Conservation (phyloP, 2,113 vertebrate genomes). For the Dascyllus trimaculatus region DNA sequence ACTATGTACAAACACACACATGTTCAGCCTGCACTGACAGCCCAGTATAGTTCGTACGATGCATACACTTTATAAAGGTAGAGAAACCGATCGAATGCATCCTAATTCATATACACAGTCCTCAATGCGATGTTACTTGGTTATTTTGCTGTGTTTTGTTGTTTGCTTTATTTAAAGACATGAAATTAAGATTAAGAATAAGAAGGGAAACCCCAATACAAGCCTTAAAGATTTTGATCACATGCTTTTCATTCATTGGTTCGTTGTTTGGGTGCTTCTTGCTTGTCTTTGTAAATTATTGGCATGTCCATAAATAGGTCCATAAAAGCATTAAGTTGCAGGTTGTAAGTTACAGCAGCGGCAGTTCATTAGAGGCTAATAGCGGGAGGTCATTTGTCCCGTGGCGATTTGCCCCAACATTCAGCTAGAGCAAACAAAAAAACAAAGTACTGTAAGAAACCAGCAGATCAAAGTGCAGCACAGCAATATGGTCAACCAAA, state of each 20-base stretch:
- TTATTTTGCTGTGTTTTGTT: not conserved
- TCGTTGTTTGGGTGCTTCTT: too few relatives aligned
- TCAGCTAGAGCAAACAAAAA: not conserved
- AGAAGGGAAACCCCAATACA: too few relatives aligned
- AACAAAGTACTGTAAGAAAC: too few relatives aligned
- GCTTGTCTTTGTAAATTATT: too few relatives aligned
- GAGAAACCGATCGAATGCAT: conserved; percentile 8
- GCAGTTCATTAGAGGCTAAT: not conserved
- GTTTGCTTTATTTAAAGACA: too few relatives aligned
- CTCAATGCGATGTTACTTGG: not conserved
- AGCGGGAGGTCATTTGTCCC: not conserved
- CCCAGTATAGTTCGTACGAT: not conserved
- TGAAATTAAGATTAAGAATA: too few relatives aligned
- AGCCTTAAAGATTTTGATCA: too few relatives aligned
- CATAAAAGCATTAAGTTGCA: too few relatives aligned
- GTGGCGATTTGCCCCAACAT: not conserved
- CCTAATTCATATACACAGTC: conserved; percentile 7
- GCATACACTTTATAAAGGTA: not conserved
- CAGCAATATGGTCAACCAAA: too few relatives aligned
- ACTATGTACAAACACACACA: conserved; percentile 43
- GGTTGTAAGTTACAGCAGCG: not conserved
- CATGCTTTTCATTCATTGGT: too few relatives aligned
- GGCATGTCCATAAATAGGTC: too few relatives aligned
- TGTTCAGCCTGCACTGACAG: not conserved
- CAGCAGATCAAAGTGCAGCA: too few relatives aligned